A percentile compares a stretch with the other conserved stretches of the same genome.
Conservation (phyloP, 2,888 invertebrate species). For the Bimastos eiseni region DNA sequence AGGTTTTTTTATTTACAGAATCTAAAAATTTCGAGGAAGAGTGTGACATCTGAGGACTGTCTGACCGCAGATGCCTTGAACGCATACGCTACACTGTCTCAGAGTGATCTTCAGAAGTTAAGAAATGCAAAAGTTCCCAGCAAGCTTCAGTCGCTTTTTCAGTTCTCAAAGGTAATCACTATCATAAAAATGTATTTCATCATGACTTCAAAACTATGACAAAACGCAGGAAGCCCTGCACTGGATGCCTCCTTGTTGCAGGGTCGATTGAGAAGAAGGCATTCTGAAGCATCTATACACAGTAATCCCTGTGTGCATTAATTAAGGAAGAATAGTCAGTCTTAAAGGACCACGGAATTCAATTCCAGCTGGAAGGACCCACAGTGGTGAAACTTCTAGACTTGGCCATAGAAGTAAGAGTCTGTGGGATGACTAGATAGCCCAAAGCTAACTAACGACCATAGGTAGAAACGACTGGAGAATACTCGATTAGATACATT, state of each 20-base stretch:
- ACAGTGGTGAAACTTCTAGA: too few species aligned
- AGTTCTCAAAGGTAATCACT: constrained; percentile 14
- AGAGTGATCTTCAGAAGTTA: not conserved
- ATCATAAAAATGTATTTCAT: not conserved
- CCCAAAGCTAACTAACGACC: too few species aligned
- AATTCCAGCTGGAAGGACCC: too few species aligned
- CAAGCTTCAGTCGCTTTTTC: constrained; percentile 19
- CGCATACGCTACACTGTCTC: not conserved
- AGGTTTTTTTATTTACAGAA: not conserved
- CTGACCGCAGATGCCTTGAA: not conserved
- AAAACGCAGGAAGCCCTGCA: not conserved
- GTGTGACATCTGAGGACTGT: not conserved
- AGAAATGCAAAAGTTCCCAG: not conserved
- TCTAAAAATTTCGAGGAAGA: not conserved
- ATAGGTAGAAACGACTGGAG: too few species aligned
- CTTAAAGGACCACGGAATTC: too few species aligned
- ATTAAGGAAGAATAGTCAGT: too few species aligned
- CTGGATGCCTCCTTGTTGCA: not conserved
- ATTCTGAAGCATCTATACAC: too few species aligned
- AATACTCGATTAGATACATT: too few species aligned
- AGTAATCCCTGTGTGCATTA: not conserved
- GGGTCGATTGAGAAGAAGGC: not conserved
- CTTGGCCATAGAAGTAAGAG: too few species aligned
- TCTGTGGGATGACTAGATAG: too few species aligned
- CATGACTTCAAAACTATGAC: not conserved